A percentile compares a stretch with the other conserved stretches of the same genome.
phyloP scores from a whole-genome alignment of 1,140 invertebrate species.

The Brachionus calyciflorus region DNA sequence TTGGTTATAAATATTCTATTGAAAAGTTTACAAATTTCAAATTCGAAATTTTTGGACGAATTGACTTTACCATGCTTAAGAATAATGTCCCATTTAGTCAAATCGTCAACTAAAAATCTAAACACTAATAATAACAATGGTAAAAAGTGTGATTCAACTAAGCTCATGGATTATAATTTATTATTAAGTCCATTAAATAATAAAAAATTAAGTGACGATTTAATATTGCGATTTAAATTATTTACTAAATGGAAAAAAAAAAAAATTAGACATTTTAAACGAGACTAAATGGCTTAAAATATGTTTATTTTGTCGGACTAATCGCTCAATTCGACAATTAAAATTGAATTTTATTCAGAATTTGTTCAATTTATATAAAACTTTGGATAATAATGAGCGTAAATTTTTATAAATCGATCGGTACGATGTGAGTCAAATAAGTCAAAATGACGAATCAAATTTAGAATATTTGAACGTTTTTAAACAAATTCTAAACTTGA shows the following conservation, averaged over 20 bases:
- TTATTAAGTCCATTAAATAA: background rate
- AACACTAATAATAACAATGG: background rate
- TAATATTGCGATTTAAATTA: background rate
- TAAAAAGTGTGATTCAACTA: background rate
- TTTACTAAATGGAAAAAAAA: background rate
- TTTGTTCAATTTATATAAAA: constrained; percentile 6
- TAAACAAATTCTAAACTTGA: background rate
- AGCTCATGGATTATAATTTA: background rate
- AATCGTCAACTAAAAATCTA: constrained; percentile 64
- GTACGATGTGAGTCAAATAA: constrained; percentile 61
- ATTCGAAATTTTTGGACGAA: constrained; percentile 72
- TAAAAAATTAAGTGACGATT: background rate
- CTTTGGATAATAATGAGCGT: background rate
- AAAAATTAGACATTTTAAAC: background rate
- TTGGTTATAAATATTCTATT: constrained; percentile 77
- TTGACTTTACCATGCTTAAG: constrained; percentile 77
- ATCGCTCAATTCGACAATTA: background rate
- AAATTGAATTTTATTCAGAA: background rate
- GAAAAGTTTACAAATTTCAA: constrained; percentile 68
- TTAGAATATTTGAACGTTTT: constrained; percentile 3
- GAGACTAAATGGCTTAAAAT: background rate
- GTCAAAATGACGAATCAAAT: background rate
- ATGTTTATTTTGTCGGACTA: constrained; percentile 11
- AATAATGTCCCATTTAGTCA: constrained; percentile 75
- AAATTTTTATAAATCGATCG: constrained; percentile 74